phyloP scores from a whole-genome alignment of 2,888 invertebrate genomes.

The Tinea semifulvella region DNA sequence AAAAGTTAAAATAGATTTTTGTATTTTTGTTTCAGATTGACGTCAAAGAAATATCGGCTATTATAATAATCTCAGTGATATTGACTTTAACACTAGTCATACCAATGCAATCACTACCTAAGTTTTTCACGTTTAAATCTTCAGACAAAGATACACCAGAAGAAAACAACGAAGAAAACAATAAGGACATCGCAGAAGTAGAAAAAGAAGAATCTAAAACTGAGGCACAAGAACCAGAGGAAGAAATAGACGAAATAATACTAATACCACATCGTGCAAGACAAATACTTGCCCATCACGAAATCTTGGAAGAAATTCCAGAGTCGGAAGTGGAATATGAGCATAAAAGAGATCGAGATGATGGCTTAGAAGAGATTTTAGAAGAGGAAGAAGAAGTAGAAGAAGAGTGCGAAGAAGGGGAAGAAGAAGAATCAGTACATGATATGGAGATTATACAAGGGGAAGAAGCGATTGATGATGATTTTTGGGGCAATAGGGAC shows the following conservation, averaged over 20 bases:
- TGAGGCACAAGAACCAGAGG: slow-evolving; percentile 24
- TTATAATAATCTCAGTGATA: slow-evolving; percentile 59
- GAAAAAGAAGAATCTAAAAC: slow-evolving; percentile 20
- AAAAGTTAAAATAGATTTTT: no score
- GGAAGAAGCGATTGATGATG: slow-evolving; percentile 42
- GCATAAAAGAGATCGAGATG: slow-evolving; percentile 36
- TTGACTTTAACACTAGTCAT: slow-evolving; percentile 71
- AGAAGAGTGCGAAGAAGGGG: slow-evolving; percentile 33
- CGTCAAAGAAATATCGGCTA: slow-evolving; percentile 58
- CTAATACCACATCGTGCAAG: slow-evolving; percentile 27
- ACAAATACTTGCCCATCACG: slow-evolving; percentile 48
- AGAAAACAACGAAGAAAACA: slow-evolving; percentile 15
- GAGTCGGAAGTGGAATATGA: slow-evolving; percentile 54
- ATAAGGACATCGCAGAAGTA: slow-evolving; percentile 19
- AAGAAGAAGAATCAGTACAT: slow-evolving; percentile 23
- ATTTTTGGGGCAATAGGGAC: slow-evolving; percentile 40
- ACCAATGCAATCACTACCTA: slow-evolving; percentile 67
- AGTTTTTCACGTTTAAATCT: slow-evolving; percentile 32
- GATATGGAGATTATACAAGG: slow-evolving; percentile 20
- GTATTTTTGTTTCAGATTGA: slow-evolving; percentile 64
- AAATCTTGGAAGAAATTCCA: slow-evolving; percentile 55
- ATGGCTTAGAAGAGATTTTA: slow-evolving; percentile 48
- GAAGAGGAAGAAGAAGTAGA: slow-evolving; percentile 53
- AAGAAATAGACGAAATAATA: slow-evolving; percentile 24
- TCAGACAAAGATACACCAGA: slow-evolving; percentile 19